These are phyloP conservation scores for Lasioglossum oenotherae DNA, from an alignment of 2,888 invertebrate genomes.

Conservation along the genomic window DNA sequence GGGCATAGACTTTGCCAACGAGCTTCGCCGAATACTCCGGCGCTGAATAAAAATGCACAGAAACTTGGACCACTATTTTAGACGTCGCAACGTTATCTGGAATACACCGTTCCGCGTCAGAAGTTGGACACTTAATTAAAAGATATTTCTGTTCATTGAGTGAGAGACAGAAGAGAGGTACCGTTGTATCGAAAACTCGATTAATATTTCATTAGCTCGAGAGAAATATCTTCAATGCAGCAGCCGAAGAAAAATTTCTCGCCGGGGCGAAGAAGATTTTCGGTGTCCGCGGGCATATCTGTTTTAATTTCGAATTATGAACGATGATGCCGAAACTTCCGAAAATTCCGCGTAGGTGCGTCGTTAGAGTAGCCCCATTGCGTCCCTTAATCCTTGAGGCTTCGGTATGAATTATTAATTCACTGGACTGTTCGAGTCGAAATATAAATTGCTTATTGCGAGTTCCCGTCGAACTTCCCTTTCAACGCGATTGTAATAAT, in stretches of 20 bases:
- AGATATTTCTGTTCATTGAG: neutral
- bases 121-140: constrained; percentile 32
- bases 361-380: neutral
- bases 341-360: neutral
- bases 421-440: neutral
- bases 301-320: neutral
- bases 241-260: neutral
- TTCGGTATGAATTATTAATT: constrained; percentile 5
- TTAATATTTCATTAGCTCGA: constrained; percentile 13
- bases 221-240: neutral
- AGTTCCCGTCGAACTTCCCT: neutral
- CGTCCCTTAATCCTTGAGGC: neutral
- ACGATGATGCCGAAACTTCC: neutral
- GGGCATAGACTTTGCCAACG: constrained; percentile 21
- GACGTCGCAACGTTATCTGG: neutral
- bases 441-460: neutral
- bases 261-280: too few species aligned
- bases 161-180: neutral
- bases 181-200: neutral
- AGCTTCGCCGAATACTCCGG: constrained; percentile 10
- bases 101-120: neutral
- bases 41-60: constrained; percentile 30
- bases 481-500: neutral
- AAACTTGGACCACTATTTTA: constrained; percentile 14
- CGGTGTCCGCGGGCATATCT: too few species aligned